Base-by-base conservation (phyloP, 2,113 vertebrate species). In the Emydura subglobosa region DNA sequence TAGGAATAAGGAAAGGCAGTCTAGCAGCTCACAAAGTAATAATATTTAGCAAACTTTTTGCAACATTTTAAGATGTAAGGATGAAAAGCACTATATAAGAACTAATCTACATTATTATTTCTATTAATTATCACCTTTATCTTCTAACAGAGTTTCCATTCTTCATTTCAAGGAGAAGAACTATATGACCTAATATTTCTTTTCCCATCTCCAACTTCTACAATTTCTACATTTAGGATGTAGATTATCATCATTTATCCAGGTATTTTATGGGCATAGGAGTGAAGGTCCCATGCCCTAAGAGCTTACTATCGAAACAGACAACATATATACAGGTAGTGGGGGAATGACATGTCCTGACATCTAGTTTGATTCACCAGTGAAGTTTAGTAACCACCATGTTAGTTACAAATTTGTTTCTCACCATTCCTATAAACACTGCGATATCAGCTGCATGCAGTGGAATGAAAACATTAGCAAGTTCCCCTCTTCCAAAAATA, bases 11-110 rank as follows among this genome's bases (percentile, higher is more conserved):
- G 57, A 3, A 12, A 11, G 42, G 7, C 34, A 1, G 11, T 74
- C 6, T 8, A 3, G 19, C 4, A 47, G n/a, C 3, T 13, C 22
- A 6, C 42, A 59, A 0, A 6, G 13, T 0, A 2, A 4, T 3
- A 3, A 22, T 7, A 2, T 2, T 10, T n/a, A 25, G 59, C 25
- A 51, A 0, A 1, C 27, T 19, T 88, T 10, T 86, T 22, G 5
- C 44, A 24, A 57, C 74, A 44, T 0, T 50, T 83, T 85, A 22
- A 53, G n/a, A 59, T 3, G 42, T 29, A 2, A 5, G 47, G 1
- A 10, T 22, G 7, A 65, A 57, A 54, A 61, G 3, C 6, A 6
- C 14, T 53, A 13, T 42, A 44, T 39, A 31, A 55, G 80, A 55
- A 25, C 22, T 54, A 55, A 54, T 14, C 22, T 53, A 42, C 39